A percentile compares a stretch with the other conserved stretches of the same genome.
Conservation (phyloP, 2,113 vertebrate genomes). For the Tiliqua scincoides region DNA sequence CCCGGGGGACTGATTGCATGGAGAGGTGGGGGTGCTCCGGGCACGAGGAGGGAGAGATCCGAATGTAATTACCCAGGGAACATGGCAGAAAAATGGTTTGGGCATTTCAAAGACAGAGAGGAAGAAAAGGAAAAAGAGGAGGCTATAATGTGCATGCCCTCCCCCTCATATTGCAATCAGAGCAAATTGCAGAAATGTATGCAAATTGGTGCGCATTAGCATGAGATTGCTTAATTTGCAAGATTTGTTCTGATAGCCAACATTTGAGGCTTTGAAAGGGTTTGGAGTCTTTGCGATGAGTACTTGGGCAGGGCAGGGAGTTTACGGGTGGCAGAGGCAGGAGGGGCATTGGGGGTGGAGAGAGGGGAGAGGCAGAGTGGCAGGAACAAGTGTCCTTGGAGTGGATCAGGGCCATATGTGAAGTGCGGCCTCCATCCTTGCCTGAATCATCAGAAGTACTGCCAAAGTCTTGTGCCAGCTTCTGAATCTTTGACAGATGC, state of each 20-base stretch:
- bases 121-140: background rate
- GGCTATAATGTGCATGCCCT: background rate
- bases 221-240: conserved; percentile 33
- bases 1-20: background rate
- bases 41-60: background rate
- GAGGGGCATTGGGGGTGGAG: no score
- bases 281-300: background rate
- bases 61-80: background rate
- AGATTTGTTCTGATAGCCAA: conserved; percentile 6
- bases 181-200: conserved; percentile 30
- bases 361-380: background rate
- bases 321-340: background rate
- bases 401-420: background rate
- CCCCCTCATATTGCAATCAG: conserved; percentile 34
- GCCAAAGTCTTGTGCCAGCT: background rate
- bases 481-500: background rate
- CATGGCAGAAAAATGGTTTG: background rate
- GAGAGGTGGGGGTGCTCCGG: background rate
- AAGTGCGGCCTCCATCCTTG: background rate
- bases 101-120: background rate
- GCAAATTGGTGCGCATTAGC: conserved; percentile 27
- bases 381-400: background rate
- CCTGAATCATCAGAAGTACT: background rate
- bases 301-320: background rate
- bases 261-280: background rate